Conservation (phyloP, 2,888 invertebrate genomes). For the Drosophila ezoana region DNA sequence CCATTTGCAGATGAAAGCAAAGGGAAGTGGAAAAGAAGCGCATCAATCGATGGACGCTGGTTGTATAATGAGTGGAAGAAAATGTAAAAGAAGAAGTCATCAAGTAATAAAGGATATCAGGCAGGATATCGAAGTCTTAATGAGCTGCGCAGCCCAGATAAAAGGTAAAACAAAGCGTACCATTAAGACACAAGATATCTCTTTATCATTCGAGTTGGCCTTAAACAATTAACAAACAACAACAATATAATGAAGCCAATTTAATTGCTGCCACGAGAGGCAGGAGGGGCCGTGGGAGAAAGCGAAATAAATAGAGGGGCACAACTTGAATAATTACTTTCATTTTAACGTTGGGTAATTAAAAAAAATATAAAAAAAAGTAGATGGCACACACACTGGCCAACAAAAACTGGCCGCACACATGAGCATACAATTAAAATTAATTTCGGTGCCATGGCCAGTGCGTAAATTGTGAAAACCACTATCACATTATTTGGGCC, state of each 20-base stretch:
- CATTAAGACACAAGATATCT: constrained; percentile 58
- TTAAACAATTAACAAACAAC: constrained; percentile 73
- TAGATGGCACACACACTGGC: constrained; percentile 3
- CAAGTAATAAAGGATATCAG: constrained; percentile 58
- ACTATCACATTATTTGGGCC: constrained; percentile 75
- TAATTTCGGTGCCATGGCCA: constrained; percentile 70
- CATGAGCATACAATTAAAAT: constrained; percentile 68
- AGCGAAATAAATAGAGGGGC: constrained; percentile 10
- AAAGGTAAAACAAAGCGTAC: constrained; percentile 26
- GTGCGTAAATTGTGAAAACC: constrained; percentile 78
- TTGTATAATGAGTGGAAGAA: constrained; percentile 35
- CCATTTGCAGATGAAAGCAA: constrained; percentile 30
- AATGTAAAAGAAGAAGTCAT: constrained; percentile 52
- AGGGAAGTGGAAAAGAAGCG: constrained; percentile 7
- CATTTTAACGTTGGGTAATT: constrained; percentile 67
- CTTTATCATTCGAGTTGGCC: constrained; percentile 59
- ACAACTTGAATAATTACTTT: constrained; percentile 77
- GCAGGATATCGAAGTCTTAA: constrained; percentile 53
- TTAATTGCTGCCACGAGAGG: constrained; percentile 34
- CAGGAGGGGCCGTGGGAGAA: background rate
- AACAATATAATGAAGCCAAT: constrained; percentile 68
- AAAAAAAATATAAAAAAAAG: constrained; percentile 3
- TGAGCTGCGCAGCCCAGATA: constrained; percentile 33
- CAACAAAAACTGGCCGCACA: constrained; percentile 5
- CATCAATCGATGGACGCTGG: constrained; percentile 50